Percentiles rank a stretch among this genome's conserved stretches.
Evolutionary conservation across 2,113 vertebrate genomes (phyloP).

Genomic region (Heloderma charlesbogerti): DNA sequence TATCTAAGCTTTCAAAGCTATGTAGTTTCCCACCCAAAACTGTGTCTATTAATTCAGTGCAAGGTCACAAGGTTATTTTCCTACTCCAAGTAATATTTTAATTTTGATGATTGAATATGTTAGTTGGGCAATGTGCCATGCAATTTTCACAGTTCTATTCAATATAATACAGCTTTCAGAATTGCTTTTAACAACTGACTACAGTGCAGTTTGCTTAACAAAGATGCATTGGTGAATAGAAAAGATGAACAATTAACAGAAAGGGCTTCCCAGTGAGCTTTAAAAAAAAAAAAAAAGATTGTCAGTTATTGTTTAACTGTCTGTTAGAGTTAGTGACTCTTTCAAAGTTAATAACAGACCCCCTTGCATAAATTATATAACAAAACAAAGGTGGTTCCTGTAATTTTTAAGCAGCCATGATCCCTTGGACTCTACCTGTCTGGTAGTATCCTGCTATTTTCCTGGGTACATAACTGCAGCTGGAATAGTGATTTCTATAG

Average conservation of each 20-base stretch:
- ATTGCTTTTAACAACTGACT: constrained; percentile 2
- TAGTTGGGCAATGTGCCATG: constrained; percentile 12
- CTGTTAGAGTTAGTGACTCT: constrained; percentile 1
- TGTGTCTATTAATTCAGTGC: not conserved
- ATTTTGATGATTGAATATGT: not conserved
- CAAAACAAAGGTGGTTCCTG: not conserved
- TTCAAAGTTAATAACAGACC: not conserved
- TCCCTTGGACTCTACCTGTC: not conserved
- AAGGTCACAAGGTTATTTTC: constrained; percentile 5
- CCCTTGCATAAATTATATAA: not conserved
- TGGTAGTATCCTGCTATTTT: not conserved
- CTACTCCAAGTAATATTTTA: constrained; percentile 14
- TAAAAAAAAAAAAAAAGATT: not conserved
- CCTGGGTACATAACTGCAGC: not conserved
- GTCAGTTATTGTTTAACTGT: not conserved
- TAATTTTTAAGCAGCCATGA: not conserved
- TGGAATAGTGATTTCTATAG: not conserved
- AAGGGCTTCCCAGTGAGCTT: not conserved
- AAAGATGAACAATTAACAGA: constrained; percentile 10
- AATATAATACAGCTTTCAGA: not conserved
- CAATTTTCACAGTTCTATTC: not conserved
- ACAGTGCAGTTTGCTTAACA: constrained; percentile 1
- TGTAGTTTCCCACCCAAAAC: not conserved
- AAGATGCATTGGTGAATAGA: not conserved
- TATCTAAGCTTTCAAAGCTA: not conserved